phyloP scores from a whole-genome alignment of 2,888 invertebrate species.

The Myathropa florea region DNA sequence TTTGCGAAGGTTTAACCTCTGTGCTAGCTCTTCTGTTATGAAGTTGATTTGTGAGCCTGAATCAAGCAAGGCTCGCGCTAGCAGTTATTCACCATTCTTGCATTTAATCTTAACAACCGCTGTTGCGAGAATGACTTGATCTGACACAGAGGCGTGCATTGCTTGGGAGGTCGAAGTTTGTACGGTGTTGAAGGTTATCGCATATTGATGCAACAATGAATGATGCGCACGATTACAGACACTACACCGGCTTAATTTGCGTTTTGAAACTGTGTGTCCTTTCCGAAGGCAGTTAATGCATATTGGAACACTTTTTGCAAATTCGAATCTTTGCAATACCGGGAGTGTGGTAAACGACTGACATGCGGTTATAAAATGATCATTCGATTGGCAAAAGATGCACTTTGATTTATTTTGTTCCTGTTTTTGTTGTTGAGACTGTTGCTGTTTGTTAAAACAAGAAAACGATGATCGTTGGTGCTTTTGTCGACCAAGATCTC shows the following conservation, averaged over 20 bases:
- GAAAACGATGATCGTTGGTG: no score
- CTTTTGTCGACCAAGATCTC: no score
- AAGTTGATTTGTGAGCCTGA: no score
- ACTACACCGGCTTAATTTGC: slow-evolving; percentile 29
- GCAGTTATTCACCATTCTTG: slow-evolving; percentile 6
- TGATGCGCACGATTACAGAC: slow-evolving; percentile 52
- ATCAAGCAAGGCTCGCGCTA: no score
- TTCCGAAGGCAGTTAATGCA: neutral
- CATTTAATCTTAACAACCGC: slow-evolving; percentile 34
- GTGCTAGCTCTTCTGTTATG: slow-evolving; percentile 44
- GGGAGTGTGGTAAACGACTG: no score
- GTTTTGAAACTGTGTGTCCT: neutral
- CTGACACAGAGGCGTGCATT: slow-evolving; percentile 13
- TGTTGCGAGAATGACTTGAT: slow-evolving; percentile 48
- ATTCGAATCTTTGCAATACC: neutral
- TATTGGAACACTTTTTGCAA: neutral
- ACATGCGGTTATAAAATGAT: no score
- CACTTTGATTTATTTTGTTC: no score
- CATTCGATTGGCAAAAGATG: no score
- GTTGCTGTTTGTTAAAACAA: no score
- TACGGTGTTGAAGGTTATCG: slow-evolving; percentile 11
- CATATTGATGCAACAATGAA: slow-evolving; percentile 41
- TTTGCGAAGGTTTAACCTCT: slow-evolving; percentile 5
- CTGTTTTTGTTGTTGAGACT: no score
- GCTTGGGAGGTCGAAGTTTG: slow-evolving; percentile 12